Conservation (phyloP, 2,888 invertebrate genomes). For the Chalcosyrphus nemorum region DNA sequence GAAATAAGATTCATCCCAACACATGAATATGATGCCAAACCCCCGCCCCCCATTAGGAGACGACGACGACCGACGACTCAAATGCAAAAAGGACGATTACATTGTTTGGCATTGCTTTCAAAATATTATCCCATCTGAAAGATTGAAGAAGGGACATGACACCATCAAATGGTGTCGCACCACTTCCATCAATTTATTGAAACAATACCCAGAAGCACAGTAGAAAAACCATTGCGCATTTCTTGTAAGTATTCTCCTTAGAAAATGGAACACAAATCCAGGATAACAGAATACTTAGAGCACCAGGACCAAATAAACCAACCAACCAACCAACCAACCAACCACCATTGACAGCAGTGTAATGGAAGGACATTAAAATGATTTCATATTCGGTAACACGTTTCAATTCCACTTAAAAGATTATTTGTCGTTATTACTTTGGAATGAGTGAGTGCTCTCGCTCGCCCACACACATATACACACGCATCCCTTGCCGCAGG, state of each 20-base stretch:
- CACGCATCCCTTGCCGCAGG: constrained; percentile 23
- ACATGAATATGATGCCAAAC: constrained; percentile 3
- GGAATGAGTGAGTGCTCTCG: neutral
- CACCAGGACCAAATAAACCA: no score
- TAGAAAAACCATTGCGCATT: constrained; percentile 28
- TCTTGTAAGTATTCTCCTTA: constrained; percentile 35
- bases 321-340: neutral
- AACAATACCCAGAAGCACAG: constrained; percentile 29
- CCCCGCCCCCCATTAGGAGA: constrained; percentile 32
- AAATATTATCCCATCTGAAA: constrained; percentile 56
- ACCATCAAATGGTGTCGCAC: constrained; percentile 27
- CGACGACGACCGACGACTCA: no score
- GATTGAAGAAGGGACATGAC: constrained; percentile 41
- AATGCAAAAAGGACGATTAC: constrained; percentile 41
- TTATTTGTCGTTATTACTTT: constrained; percentile 64
- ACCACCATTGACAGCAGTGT: neutral
- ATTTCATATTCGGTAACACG: constrained; percentile 72
- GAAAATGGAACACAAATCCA: constrained; percentile 63
- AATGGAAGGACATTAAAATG: constrained; percentile 71
- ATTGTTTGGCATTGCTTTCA: constrained; percentile 67
- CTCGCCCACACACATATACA: neutral
- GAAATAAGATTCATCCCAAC: constrained; percentile 38
- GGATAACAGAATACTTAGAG: constrained; percentile 26
- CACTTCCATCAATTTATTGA: constrained; percentile 15
- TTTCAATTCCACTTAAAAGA: constrained; percentile 72